Evolutionary conservation across 2,113 vertebrate species (phyloP), one percentile per base, ranked within the genome.

Genomic region (Petroica traversi): DNA sequence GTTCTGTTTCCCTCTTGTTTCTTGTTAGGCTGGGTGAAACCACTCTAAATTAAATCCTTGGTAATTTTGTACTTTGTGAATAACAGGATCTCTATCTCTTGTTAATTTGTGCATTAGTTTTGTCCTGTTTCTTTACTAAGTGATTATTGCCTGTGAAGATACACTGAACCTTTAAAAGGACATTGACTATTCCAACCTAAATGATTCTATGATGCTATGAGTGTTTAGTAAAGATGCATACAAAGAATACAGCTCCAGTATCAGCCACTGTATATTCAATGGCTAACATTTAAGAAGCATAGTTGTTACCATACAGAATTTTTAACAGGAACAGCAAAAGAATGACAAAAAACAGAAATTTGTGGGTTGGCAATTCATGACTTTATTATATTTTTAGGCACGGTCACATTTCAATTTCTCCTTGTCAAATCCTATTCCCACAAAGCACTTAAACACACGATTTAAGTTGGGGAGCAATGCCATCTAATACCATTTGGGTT

Each of bases 1-100:
- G 29, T 93, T 95, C 84, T 72, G 40, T 96, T 89, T 66, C 48
- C 38, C 74, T 91, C 40, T 76, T 64, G 9, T 86, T 95, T 95
- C 57, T 40, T 55, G n/a, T 87, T 90, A 92, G 34, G 24, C 55
- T 94, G 80, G 59, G 23, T 95, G 54, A 81, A 96, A 86, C 29
- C 8, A 48, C 14, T 81, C 15, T 48, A 69, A 62, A 36, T 41
- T 64, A 78, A 76, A 79, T 92, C 64, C 36, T 83, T 79, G 38
- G 34, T 29, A 85, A 51, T 46, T 95, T 73, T 85, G 26, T 59
- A 29, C 25, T 58, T 58, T 57, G 38, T 49, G 85, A 76, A 91
- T 71, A 92, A 66, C 45, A 88, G 34, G 36, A 63, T 81, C 40
- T 84, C 43, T 71, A 19, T 85, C 9, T 69, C 33, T 55, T 67